These are phyloP conservation scores for Thalassoma bifasciatum DNA, from an alignment of 2,113 vertebrate genomes.

Conservation along the genomic window DNA sequence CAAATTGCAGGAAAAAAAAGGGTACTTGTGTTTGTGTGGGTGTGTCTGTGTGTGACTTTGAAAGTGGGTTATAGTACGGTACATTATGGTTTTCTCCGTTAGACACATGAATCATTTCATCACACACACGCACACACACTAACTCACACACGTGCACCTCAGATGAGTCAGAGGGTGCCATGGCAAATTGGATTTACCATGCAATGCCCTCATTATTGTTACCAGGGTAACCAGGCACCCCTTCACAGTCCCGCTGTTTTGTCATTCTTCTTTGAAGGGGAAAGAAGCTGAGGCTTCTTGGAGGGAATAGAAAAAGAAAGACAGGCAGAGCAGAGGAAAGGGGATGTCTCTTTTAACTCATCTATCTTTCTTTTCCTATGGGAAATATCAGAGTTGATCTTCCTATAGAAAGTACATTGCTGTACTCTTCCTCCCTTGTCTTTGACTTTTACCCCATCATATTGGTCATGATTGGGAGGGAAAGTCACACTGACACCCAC, in stretches of 20 bases:
- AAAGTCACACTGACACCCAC: slow-evolving; percentile 31
- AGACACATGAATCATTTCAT: slow-evolving; percentile 7
- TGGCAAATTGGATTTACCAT: slow-evolving; percentile 70
- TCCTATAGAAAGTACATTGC: slow-evolving; percentile 14
- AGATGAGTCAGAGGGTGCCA: slow-evolving; percentile 48
- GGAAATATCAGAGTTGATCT: not conserved
- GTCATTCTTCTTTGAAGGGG: slow-evolving; percentile 49
- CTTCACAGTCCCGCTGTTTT: slow-evolving; percentile 69
- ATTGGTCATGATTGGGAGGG: slow-evolving; percentile 6
- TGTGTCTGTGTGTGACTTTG: not conserved
- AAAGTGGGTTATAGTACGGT: not conserved
- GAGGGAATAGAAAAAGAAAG: slow-evolving; percentile 30
- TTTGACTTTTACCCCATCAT: slow-evolving; percentile 1
- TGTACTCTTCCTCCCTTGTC: not conserved
- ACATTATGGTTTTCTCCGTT: not conserved
- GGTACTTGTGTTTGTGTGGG: too few species aligned
- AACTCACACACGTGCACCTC: slow-evolving; percentile 42
- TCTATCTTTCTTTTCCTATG: slow-evolving; percentile 23
- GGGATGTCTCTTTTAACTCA: not conserved
- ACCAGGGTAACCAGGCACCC: slow-evolving; percentile 73
- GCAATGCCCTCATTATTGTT: slow-evolving; percentile 78
- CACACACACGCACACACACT: slow-evolving; percentile 17
- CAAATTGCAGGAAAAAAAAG: not conserved
- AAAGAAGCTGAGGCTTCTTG: slow-evolving; percentile 20
- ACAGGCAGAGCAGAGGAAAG: not conserved